Conservation (phyloP, 2,888 invertebrate species). For the Dyspetes luteomarginatus region DNA sequence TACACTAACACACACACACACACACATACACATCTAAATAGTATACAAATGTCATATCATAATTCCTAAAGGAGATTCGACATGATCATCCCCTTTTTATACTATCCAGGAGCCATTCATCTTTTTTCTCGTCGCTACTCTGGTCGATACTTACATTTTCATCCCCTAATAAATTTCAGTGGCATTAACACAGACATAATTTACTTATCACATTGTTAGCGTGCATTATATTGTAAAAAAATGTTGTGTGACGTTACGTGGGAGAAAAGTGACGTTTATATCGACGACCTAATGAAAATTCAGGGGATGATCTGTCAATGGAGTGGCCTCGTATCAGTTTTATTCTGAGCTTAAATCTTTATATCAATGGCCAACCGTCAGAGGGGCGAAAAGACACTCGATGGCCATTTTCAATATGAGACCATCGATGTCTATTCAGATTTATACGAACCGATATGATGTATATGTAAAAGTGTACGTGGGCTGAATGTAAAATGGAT, state of each 20-base stretch:
- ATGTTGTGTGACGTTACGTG: neutral
- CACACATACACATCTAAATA: neutral
- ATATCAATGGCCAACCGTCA: neutral
- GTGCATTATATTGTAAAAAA: neutral
- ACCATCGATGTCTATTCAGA: too few relatives aligned
- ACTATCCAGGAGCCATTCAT: neutral
- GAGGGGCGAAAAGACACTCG: too few relatives aligned
- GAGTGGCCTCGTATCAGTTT: neutral
- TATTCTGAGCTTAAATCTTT: constrained; percentile 5
- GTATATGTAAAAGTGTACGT: neutral
- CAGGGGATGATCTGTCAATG: neutral
- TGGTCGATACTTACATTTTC: neutral
- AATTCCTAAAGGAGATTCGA: neutral
- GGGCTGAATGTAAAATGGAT: constrained; percentile 10
- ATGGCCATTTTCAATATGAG: too few relatives aligned
- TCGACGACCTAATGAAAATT: constrained; percentile 16
- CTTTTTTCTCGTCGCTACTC: neutral
- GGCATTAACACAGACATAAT: neutral
- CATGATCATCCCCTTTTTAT: neutral
- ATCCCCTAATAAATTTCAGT: neutral
- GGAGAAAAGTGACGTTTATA: neutral
- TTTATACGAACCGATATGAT: neutral
- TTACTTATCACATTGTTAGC: neutral
- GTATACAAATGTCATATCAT: neutral
- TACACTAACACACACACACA: too few relatives aligned